Evolutionary conservation across 1,140 invertebrate genomes (phyloP).

Genomic region (Papilio helenus): DNA sequence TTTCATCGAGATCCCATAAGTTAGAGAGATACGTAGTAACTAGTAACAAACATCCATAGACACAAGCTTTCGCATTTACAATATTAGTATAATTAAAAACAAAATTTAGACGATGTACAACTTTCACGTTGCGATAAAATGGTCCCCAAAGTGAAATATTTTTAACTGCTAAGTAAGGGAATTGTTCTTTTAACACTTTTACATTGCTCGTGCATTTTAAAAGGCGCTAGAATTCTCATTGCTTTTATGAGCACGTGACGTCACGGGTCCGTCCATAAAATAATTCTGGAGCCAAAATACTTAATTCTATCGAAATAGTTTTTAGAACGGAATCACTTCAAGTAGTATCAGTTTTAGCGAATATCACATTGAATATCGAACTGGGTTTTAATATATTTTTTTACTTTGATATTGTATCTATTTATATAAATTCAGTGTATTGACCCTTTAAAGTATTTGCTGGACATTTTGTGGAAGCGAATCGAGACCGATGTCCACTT

Average conservation of each 20-base stretch:
- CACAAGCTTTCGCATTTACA: too few species aligned
- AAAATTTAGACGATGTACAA: background rate
- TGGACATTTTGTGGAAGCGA: background rate
- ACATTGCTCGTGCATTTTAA: background rate
- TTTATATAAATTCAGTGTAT: background rate
- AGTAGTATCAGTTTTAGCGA: too few species aligned
- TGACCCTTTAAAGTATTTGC: background rate
- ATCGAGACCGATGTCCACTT: background rate
- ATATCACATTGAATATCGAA: too few species aligned
- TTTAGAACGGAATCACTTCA: too few species aligned
- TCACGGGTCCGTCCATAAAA: too few species aligned
- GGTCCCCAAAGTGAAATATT: background rate
- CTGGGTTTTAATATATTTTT: background rate
- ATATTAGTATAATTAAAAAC: too few species aligned
- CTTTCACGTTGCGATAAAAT: background rate
- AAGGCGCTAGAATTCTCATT: background rate
- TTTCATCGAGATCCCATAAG: too few species aligned
- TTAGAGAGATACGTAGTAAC: too few species aligned
- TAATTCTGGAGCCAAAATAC: too few species aligned
- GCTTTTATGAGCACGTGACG: background rate
- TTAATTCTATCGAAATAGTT: too few species aligned
- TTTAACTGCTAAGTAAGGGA: conserved; percentile 4
- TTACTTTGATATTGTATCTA: background rate
- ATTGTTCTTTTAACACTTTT: background rate
- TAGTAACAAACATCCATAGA: too few species aligned